Conservation (phyloP, 2,113 vertebrate genomes). For the Vulpes vulpes region DNA sequence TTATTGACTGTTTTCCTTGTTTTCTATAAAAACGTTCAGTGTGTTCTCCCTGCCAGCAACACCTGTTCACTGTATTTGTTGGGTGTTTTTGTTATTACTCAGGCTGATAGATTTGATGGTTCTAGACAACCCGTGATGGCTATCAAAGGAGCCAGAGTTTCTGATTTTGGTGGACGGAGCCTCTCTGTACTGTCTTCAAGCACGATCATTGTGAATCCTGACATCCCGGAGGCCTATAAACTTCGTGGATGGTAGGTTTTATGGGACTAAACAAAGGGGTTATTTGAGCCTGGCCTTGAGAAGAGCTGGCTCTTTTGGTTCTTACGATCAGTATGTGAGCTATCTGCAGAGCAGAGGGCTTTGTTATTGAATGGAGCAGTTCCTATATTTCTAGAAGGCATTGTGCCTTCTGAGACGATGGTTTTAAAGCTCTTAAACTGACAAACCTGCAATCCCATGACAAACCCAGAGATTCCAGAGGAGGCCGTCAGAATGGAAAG, state of each 20-base stretch:
- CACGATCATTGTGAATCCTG: constrained; percentile 96
- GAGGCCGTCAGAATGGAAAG: constrained; percentile 50
- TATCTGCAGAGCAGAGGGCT: constrained; percentile 1
- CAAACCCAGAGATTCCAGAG: constrained; percentile 74
- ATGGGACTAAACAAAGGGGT: constrained; percentile 40
- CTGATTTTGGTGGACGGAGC: constrained; percentile 97
- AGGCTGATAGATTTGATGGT: constrained; percentile 98
- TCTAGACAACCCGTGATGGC: constrained; percentile 95
- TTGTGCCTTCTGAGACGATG: constrained; percentile 72
- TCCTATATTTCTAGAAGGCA: constrained; percentile 65
- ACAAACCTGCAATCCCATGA: constrained; percentile 79
- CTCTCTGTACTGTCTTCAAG: constrained; percentile 95
- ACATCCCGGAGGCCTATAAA: constrained; percentile 97
- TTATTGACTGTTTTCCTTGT: not conserved
- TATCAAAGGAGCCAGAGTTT: constrained; percentile 96
- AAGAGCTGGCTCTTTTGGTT: not conserved
- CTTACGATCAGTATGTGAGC: constrained; percentile 15
- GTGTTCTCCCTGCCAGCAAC: constrained; percentile 6
- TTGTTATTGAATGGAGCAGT: not conserved
- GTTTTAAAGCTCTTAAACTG: constrained; percentile 77
- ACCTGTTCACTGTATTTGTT: not conserved
- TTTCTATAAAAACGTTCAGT: not conserved
- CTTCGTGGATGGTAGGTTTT: constrained; percentile 95
- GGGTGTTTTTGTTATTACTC: constrained; percentile 70
- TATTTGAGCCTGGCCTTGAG: constrained; percentile 8